Conservation (phyloP, 2,797 vertebrate genomes). For the Schizopygopsis pylzovi region DNA sequence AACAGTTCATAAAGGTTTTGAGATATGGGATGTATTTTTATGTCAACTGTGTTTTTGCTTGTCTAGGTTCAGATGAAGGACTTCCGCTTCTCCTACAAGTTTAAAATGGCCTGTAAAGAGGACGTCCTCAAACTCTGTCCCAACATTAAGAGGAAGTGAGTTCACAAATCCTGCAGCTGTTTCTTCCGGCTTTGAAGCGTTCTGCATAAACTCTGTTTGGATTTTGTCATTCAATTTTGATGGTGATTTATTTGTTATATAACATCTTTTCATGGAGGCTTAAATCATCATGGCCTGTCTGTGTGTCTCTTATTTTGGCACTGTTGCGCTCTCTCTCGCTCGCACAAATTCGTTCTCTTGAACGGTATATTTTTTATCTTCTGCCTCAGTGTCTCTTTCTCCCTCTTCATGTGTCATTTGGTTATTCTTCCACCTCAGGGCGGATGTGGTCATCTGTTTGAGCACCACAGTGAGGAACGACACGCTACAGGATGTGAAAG, state of each 20-base stretch:
- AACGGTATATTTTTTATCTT: neutral
- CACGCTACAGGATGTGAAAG: constrained; percentile 88
- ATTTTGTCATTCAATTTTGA: neutral
- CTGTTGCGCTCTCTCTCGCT: neutral
- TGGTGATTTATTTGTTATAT: constrained; percentile 24
- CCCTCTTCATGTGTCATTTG: constrained; percentile 1
- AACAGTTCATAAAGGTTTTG: neutral
- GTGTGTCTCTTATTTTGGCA: neutral
- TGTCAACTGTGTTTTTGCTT: neutral
- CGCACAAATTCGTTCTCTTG: neutral
- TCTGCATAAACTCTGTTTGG: constrained; percentile 8
- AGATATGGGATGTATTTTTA: neutral
- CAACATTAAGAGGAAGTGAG: constrained; percentile 98
- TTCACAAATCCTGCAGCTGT: constrained; percentile 18
- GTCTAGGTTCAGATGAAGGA: constrained; percentile 96
- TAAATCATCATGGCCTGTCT: neutral
- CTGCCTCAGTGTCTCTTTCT: neutral
- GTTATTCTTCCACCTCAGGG: constrained; percentile 69
- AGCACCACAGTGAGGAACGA: constrained; percentile 90
- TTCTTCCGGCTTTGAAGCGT: neutral
- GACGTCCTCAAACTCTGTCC: constrained; percentile 97
- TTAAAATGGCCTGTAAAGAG: constrained; percentile 98
- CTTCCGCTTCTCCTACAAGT: constrained; percentile 97
- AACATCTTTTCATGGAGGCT: constrained; percentile 13
- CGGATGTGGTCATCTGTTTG: constrained; percentile 89